Percentiles rank a stretch among this genome's conserved stretches.
phyloP scores from a whole-genome alignment of 2,797 vertebrate genomes.

The Premnoplex brunnescens region DNA sequence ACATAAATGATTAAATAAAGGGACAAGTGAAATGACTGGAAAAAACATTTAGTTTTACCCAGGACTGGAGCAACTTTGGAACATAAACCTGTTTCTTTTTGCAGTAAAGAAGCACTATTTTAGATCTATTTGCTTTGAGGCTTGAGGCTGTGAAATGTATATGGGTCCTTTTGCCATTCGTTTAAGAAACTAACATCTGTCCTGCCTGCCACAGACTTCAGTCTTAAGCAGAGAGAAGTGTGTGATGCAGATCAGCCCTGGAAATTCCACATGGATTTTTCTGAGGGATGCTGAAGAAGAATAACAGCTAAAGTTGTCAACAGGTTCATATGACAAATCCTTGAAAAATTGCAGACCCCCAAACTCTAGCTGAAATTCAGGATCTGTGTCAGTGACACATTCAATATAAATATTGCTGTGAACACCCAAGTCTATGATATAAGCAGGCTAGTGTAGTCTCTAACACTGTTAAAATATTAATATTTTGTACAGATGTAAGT shows the following conservation, averaged over 20 bases:
- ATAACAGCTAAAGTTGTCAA: slow-evolving; percentile 5
- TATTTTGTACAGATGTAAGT: not conserved
- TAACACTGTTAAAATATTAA: not conserved
- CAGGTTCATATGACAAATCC: not conserved
- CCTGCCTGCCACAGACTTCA: not conserved
- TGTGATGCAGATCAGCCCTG: not conserved
- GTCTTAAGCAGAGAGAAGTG: not conserved
- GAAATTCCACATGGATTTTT: not conserved
- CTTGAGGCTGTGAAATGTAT: not conserved
- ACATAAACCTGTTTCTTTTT: not conserved
- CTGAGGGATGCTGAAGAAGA: not conserved
- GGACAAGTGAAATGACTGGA: not conserved
- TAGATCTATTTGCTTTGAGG: not conserved
- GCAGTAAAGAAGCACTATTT: not conserved
- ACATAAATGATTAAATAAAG: not conserved
- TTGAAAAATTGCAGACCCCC: not conserved
- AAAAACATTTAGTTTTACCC: not conserved
- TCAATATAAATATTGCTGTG: not conserved
- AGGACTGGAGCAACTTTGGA: not conserved
- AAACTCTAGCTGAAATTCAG: not conserved
- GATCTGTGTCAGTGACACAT: not conserved
- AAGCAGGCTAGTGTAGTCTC: not conserved
- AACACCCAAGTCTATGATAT: not conserved
- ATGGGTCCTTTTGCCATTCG: not conserved
- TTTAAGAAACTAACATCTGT: not conserved